Evolutionary conservation across 2,113 vertebrate genomes (phyloP), one percentile per base, ranked within the genome.

Genomic region (Cricetomys ansorgei): DNA sequence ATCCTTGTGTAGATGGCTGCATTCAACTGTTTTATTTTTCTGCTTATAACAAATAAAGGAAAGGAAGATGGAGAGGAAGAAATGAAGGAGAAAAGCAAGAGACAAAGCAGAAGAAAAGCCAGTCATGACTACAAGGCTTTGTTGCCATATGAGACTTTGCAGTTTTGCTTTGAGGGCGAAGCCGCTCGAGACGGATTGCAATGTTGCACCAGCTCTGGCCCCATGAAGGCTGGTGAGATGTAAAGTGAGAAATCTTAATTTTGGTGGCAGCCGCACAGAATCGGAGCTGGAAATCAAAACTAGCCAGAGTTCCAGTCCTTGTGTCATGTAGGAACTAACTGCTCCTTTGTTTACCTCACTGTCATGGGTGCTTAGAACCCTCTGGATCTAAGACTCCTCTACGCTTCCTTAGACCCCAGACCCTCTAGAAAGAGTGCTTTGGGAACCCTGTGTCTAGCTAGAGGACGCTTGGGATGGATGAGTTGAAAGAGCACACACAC

Each of bases 1-100:
- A 95, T 92, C 75, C 98, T 98, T 98, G 97, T 97, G 95, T 95
- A 67, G 94, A 90, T 96, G 97, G 97, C 92, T 94, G 84, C 97
- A 96, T 81, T 95, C 95, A 98, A 92, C 76, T 98, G 87, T 95
- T 75, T 79, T 95, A 94, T 98, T 97, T 97, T 98, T 93, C 94
- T 96, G 87, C 94, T 57, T 85, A 83, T 88, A 83, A 2, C 55
- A 13, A 83, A 43, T 40, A 6, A 1, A 50, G 31, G 45, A 7
- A 37, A 53, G 19, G 34, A 7, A 37, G 17, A 34, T 9, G 62
- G 4, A 21, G 5, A 50, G 45, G 11, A 5, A 37, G 37, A 73
- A 8, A 50, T 10, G 11, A 31, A 7, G 25, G 43, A 16, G 1
- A 13, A 17, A 53, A 29, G 31, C 67, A 69, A 23, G 16, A n/a